Base-by-base conservation (phyloP, 2,113 vertebrate species). In the Paratilapia polleni region DNA sequence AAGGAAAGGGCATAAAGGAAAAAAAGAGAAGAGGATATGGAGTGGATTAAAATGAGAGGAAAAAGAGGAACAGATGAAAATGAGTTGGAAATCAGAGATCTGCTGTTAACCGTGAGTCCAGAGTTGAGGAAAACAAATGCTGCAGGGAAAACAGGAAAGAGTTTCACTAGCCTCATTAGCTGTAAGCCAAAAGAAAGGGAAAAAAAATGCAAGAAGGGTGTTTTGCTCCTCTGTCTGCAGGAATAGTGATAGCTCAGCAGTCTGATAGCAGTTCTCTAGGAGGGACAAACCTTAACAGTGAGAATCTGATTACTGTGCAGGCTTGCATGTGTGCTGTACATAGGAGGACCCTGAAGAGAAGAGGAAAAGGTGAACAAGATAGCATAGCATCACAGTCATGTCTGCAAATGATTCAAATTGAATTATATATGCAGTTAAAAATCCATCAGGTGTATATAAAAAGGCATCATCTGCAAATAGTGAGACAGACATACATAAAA, bases 221-320 rank as follows among this genome's bases (percentile, higher is more conserved):
- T 31, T 80, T 54, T 52, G 73, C 28, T 80, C 66, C 22, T 77
- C 38, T 31, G 8, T 61, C 26, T 49, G 79, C 49, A 88, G 64
- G 83, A 49, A 87, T 4, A 82, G 84, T 13, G 77, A 90, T 47
- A 90, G 86, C 82, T 68, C 60, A 81, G 89, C 79, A 84, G 82
- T 52, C 80, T 3, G 80, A 59, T 64, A 85, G 78, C 14, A 76
- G 81, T 85, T 94, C 41, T 61, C 77, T 85, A 56, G 22, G 34
- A 64, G 86, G 85, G 77, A 96, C 96, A 94, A 96, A 96, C 95
- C 95, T 96, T 95, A 87, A 95, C 88, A 20, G 94, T 93, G 88
- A 95, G 92, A 93, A 96, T 96, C 91, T 96, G 96, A 95, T 96
- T 96, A 96, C 94, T 96, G 89, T 94, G 94, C 70, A 95, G 95